Evolutionary conservation across 2,797 vertebrate genomes (phyloP), one percentile per base, ranked within the genome.

Genomic region (Eutrigla gurnardus): DNA sequence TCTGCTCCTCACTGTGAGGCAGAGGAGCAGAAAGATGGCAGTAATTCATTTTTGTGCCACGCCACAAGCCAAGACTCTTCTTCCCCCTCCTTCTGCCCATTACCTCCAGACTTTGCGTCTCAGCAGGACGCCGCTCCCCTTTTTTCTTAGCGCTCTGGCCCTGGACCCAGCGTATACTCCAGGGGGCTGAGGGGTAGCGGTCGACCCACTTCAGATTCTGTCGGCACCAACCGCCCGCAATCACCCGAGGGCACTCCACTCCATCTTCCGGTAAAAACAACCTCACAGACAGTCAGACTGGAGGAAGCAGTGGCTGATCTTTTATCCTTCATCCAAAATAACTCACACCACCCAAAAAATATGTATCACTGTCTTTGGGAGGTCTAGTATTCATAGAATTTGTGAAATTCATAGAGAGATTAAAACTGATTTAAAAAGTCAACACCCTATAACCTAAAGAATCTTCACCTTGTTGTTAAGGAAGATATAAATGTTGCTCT

Each of bases 1-100:
- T 86, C 78, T 73, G 11, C 83, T 84, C 89, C 25, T 88, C 73
- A 79, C 86, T 87, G 83, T 78, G 87, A 87, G 77, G 87, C 87
- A 89, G 81, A 84, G 77, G 82, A 87, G 89, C 87, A 92, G 89
- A 93, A 90, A 91, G 89, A 91, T 90, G 90, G 82, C 90, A 87
- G 82, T 90, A 90, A 83, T 87, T 90, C 84, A 88, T 91, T 88
- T 25, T 89, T 86, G 78, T 91, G 77, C 78, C 77, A 86, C 57
- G 84, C 88, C 89, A 91, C 86, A 86, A 88, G 89, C 90, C 80
- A 42, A 86, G 32, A 69, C 82, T 78, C 73, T 85, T 83, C 75
- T 77, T 73, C 79, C 78, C 25, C 25, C 25, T 25, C 25, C 84
- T 81, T 84, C 81, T 88, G 75, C 73, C 86, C 81, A 85, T 84